A percentile compares a stretch with the other conserved stretches of the same genome.
Conservation (phyloP, 64 coral and sea anemone genomes). For the Pocillopora damicornis region DNA sequence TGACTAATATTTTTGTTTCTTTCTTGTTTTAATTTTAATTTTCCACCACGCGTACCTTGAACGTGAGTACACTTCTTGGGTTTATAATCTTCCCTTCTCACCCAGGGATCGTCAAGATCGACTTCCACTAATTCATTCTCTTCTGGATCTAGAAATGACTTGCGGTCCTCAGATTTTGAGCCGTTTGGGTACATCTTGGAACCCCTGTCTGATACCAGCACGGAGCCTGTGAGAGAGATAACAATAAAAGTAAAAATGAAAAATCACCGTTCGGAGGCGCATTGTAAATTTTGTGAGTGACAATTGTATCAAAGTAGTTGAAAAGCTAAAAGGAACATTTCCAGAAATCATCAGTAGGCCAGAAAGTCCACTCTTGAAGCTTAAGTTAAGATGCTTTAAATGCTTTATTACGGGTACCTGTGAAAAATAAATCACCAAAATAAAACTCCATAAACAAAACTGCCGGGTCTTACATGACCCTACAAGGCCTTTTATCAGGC, state of each 20-base stretch:
- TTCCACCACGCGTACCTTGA: background rate
- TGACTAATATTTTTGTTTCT: background rate
- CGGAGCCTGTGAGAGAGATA: background rate
- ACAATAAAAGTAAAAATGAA: background rate
- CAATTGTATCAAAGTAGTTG: too few species aligned
- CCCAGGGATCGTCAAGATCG: constrained; percentile 22
- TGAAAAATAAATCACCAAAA: background rate
- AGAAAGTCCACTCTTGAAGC: background rate
- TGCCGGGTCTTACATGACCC: background rate
- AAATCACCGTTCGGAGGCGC: too few species aligned
- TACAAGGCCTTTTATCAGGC: too few species aligned
- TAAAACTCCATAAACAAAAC: background rate
- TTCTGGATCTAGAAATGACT: constrained; percentile 5
- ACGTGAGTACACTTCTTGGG: background rate
- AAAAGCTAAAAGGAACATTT: too few species aligned
- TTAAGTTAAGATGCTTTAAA: background rate
- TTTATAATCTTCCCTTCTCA: background rate
- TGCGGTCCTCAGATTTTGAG: background rate
- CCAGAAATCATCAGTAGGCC: too few species aligned
- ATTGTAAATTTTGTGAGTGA: too few species aligned
- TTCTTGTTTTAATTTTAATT: background rate
- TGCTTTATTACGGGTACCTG: constrained; percentile 13
- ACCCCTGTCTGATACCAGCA: background rate
- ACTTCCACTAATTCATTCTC: constrained; percentile 3
- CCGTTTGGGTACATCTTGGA: constrained; percentile 3